Evolutionary conservation across 2,888 invertebrate genomes (phyloP), one percentile per base, ranked within the genome.

Genomic region (Phymatocera aterrima): DNA sequence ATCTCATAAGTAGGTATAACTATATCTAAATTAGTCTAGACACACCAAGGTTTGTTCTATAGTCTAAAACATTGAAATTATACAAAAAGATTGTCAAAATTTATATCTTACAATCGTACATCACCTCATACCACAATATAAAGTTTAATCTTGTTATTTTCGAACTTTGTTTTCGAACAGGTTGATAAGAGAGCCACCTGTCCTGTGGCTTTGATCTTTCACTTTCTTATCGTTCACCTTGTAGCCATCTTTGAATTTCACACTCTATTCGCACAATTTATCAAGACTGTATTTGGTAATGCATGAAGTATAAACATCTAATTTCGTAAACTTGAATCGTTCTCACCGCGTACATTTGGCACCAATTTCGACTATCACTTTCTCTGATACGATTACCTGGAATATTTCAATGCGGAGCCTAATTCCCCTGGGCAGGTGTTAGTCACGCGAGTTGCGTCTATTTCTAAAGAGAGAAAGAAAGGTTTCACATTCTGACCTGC

Each of bases 81-180:
- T 87, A 87, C 83, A 87, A 88, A 87, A 87, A 88, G 88, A 88
- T 88, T 86, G 87, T 88, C 88, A 84, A 86, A 84, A 85, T 85
- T 82, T 83, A 40, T 37, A 54, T 46, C 51, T 48, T 72, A 72
- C 34, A 51, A 72, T 75, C 51, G 48, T 31, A 72, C 18, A 31
- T 48, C 21, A 46, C 68, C 34, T 51, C 43, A n/a, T 34, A 51
- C 72, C 28, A 34, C 21, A 24, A 48, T 48, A n/a, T n/a, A 24
- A 75, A 74, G 54, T 51, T 77, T 43, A 54, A 43, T 40, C 57
- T 64, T 21, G 57, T 15, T 68, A 46, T 54, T 46, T 64, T 61
- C 10, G 12, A 4, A 21, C 24, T 57, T 34, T 51, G 12, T 37
- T 1, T 34, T n/a, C n/a, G 18, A n/a, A 18, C 18, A 15, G 6